Percentiles rank a stretch among this genome's conserved stretches.
Conservation (phyloP, 2,113 vertebrate species). For the Nematolebias whitei region DNA sequence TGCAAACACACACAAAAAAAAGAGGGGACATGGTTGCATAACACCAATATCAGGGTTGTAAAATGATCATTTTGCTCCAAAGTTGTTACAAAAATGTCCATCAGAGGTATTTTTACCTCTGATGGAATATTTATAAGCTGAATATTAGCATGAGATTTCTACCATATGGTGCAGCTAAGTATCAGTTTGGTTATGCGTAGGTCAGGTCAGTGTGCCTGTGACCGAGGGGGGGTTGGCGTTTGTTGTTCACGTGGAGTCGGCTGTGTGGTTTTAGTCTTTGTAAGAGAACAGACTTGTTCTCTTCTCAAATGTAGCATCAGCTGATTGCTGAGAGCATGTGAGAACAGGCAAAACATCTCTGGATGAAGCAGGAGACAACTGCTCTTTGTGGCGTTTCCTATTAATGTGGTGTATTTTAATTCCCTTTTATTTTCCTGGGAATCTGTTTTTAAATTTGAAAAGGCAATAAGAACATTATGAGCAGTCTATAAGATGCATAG, state of each 20-base stretch:
- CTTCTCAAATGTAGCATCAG: background rate
- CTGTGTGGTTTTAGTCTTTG: background rate
- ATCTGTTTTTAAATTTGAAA: too few species aligned
- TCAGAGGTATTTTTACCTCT: background rate
- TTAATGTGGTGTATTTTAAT: background rate
- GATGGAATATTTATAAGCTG: too few species aligned
- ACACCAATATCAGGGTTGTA: constrained; percentile 23
- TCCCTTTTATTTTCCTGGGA: too few species aligned
- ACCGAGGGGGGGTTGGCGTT: background rate
- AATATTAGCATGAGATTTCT: background rate
- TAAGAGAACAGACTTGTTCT: too few species aligned
- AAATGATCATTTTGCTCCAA: constrained; percentile 2
- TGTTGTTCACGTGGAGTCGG: background rate
- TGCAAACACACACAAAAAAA: constrained; percentile 36
- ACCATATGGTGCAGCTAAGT: background rate
- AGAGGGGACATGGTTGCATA: constrained; percentile 24
- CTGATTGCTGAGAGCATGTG: constrained; percentile 20
- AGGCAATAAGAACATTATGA: too few species aligned
- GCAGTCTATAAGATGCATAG: too few species aligned
- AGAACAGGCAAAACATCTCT: constrained; percentile 6
- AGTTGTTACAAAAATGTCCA: constrained; percentile 5
- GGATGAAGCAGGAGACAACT: constrained; percentile 12
- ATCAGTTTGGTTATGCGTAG: background rate
- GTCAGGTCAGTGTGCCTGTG: background rate
- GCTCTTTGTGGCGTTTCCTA: background rate